Evolutionary conservation across 2,113 vertebrate genomes (phyloP), one percentile per base, ranked within the genome.

Genomic region (Podarcis muralis): DNA sequence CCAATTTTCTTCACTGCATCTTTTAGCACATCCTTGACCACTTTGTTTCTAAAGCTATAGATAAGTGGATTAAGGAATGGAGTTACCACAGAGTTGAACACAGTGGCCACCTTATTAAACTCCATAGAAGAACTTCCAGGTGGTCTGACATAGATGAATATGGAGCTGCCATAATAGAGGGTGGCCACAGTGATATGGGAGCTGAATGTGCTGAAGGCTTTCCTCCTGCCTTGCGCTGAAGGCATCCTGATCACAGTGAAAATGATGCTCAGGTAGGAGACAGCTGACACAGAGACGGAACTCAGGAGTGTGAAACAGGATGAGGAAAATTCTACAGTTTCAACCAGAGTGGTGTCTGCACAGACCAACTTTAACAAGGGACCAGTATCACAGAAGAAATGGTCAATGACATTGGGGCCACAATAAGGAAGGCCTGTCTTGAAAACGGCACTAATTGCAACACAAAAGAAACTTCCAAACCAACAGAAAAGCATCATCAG

Each of bases 351-450:
- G 57, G 80, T 81, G 35, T 81, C 80, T 65, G 80, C 80, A 81
- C 80, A 95, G 87, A 88, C 65, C 87, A 97, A 81, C 35, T 87
- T 95, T 95, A 59, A 93, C 93, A 94, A 93, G 25, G 89, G 92
- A 43, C 95, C 95, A 66, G 94, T 96, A 23, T 96, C 95, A 85
- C 97, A 97, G 84, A 96, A 97, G 27, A 97, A 95, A 84, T 94
- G 93, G 43, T 93, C 88, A 35, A 95, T 65, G 11, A 94, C 71
- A 59, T 85, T 59, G 22, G 83, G 83, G 48, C 83, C 83, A 35
- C 83, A 85, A 6, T 3, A 85, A 22, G 91, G 93, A 40, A 94
- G 84, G 15, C 84, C 90, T 85, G 91, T 76, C 3, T 89, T 94
- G 32, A 91, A 84, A 37, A 87, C 25, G 15, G 85, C 87, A 77